Evolutionary conservation across 2,888 invertebrate genomes (phyloP), one percentile per base, ranked within the genome.

Genomic region (Rhorus exstirpatorius): DNA sequence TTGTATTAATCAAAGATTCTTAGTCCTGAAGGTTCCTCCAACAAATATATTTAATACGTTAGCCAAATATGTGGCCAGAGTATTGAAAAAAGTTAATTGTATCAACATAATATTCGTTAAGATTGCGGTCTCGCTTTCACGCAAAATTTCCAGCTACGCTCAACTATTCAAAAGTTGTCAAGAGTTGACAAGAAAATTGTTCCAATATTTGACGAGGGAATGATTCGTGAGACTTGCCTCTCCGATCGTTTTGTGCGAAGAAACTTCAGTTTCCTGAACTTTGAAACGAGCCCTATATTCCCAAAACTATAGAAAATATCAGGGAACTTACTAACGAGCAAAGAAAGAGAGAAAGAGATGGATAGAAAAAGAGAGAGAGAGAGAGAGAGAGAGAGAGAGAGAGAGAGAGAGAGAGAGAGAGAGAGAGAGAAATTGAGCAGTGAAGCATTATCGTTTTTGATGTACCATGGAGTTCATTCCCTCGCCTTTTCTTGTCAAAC

Each of bases 141-240:
- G 7, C 12, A 38, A 38, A 49, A 44, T 55, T 70, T 51, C 19
- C n/a, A 19, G 24, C 46, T 6, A 21, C 61, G 3, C 4, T n/a
- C 3, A 35, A 24, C 24, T 21, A 17, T 0, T 31, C 24, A 55
- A 26, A 3, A 1, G 12, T 55, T 26, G 24, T 1, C 41, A 8
- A 17, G 35, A 51, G 60, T 51, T 51, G 44, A n/a, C 44, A 14
- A 71, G 44, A 63, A 63, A 53, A 63, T 78, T 21, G 53, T 35
- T 71, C 46, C 31, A 53, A 71, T 71, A 71, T 78, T 78, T 65
- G 63, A 71, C 44, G 63, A 26, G 55, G 14, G 24, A 44, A 46
- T 17, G 65, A 31, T 49, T 24, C 14, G 10, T 17, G n/a, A 60
- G 51, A 49, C 60, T 72, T 35, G 35, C n/a, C 21, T 35, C 21